Conservation (phyloP, 2,113 vertebrate genomes). For the Crotalus tigris region DNA sequence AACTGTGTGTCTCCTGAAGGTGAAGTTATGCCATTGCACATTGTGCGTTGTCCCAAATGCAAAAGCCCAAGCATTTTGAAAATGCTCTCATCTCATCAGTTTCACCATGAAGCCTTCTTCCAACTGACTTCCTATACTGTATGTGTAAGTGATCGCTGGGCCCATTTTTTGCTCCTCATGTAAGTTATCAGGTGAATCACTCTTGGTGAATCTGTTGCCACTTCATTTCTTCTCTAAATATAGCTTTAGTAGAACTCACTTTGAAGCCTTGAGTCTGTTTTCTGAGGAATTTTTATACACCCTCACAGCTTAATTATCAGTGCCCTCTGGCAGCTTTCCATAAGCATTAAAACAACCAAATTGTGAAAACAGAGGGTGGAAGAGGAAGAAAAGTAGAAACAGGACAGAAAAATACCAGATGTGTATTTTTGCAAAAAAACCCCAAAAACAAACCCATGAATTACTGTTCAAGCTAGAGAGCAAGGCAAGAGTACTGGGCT, state of each 20-base stretch:
- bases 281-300: neutral
- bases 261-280: neutral
- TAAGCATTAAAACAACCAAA: slow-evolving; percentile 2
- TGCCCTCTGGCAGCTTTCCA: neutral
- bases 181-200: neutral
- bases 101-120: neutral
- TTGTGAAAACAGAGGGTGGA: slow-evolving; percentile 3
- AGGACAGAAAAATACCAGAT: neutral
- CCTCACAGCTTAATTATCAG: slow-evolving; percentile 12
- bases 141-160: neutral
- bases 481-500: neutral
- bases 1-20: neutral
- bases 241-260: neutral
- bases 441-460: neutral
- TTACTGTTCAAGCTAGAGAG: neutral
- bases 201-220: neutral
- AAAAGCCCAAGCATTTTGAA: neutral
- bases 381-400: neutral
- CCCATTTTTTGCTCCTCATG: neutral
- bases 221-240: slow-evolving; percentile 5
- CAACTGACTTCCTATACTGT: neutral
- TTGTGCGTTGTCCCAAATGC: neutral
- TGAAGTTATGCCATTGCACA: neutral
- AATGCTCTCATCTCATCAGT: neutral
- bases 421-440: neutral